Conservation (phyloP, 2,797 vertebrate genomes). For the Chelon auratus region DNA sequence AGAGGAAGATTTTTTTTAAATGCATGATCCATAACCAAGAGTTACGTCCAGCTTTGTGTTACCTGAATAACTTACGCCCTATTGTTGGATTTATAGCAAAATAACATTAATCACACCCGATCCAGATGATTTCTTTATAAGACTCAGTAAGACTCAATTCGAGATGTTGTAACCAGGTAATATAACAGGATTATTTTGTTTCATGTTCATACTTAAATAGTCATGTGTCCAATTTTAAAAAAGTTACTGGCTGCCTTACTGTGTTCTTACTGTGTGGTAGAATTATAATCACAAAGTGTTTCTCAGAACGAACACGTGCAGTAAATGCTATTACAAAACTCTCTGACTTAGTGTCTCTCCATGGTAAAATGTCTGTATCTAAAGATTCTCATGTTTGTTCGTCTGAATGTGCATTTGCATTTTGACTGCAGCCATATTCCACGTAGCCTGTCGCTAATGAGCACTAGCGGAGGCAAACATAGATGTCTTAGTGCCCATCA, state of each 20-base stretch:
- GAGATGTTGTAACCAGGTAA: background rate
- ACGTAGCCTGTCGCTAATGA: slow-evolving; percentile 64
- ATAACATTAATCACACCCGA: background rate
- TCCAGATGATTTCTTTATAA: background rate
- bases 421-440: slow-evolving; percentile 55
- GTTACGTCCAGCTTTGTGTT: slow-evolving; percentile 12
- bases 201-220: background rate
- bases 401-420: slow-evolving; percentile 14
- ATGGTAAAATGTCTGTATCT: slow-evolving; percentile 22
- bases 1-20: slow-evolving; percentile 15
- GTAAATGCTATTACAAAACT: slow-evolving; percentile 12
- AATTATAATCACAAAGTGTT: slow-evolving; percentile 17
- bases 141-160: background rate
- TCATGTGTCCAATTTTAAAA: background rate
- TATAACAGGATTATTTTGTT: background rate
- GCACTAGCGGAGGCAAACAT: slow-evolving; percentile 59
- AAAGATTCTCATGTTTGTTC: background rate
- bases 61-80: background rate
- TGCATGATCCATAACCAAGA: slow-evolving; percentile 37
- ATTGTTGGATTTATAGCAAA: slow-evolving; percentile 20
- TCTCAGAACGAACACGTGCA: background rate
- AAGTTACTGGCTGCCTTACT: slow-evolving; percentile 11
- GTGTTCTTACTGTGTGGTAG: slow-evolving; percentile 1
- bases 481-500: slow-evolving; percentile 62
- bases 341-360: slow-evolving; percentile 15